Conservation (phyloP, 2,113 vertebrate genomes). For the Ophiodon elongatus region DNA sequence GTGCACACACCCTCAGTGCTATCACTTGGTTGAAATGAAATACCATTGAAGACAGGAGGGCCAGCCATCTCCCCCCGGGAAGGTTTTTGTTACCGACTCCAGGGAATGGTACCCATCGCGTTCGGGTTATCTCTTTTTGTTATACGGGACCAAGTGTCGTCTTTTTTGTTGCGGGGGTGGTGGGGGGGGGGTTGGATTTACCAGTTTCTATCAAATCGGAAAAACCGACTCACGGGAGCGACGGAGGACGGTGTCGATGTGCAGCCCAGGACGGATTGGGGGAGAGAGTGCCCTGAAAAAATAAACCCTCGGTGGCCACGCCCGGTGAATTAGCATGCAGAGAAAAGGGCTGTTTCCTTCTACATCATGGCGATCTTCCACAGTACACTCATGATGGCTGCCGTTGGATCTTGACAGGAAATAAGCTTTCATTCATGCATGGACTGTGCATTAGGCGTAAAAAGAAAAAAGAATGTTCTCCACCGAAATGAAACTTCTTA, state of each 20-base stretch:
- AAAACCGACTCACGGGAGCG: slow-evolving; percentile 43
- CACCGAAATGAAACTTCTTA: background rate
- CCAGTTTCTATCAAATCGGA: slow-evolving; percentile 62
- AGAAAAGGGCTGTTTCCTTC: slow-evolving; percentile 46
- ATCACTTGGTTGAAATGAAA: slow-evolving; percentile 78
- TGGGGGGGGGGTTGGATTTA: slow-evolving; percentile 52
- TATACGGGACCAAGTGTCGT: slow-evolving; percentile 83
- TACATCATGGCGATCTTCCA: slow-evolving; percentile 37
- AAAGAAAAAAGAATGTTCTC: slow-evolving; percentile 17
- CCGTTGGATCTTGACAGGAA: slow-evolving; percentile 26
- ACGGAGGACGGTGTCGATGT: slow-evolving; percentile 55
- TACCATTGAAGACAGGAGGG: slow-evolving; percentile 87
- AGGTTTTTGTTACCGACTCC: slow-evolving; percentile 35
- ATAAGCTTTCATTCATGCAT: slow-evolving; percentile 8
- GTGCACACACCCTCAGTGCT: slow-evolving; percentile 63
- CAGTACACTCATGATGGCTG: slow-evolving; percentile 35
- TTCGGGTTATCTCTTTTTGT: slow-evolving; percentile 65
- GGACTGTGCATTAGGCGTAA: slow-evolving; percentile 24
- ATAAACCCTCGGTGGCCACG: slow-evolving; percentile 45
- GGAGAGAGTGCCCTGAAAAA: background rate
- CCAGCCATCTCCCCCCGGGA: slow-evolving; percentile 70
- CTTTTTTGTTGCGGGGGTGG: slow-evolving; percentile 50
- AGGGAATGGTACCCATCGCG: slow-evolving; percentile 68
- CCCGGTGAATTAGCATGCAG: slow-evolving; percentile 42
- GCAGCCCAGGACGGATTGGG: slow-evolving; percentile 30